A percentile compares a stretch with the other conserved stretches of the same genome.
phyloP scores from a whole-genome alignment of 2,888 invertebrate species.

The Phyllotreta striolata region DNA sequence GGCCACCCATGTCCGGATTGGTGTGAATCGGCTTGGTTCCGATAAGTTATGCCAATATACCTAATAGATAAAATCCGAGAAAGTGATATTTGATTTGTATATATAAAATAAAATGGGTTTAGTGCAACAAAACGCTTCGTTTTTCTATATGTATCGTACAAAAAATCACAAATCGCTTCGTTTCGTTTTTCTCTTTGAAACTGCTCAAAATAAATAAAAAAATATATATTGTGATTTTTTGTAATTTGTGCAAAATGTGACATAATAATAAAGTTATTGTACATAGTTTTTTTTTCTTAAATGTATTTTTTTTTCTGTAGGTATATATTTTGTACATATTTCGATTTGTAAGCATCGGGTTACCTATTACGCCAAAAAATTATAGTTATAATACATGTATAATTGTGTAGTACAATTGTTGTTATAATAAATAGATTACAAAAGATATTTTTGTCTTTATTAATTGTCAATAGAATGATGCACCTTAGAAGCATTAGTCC shows the following conservation, averaged over 20 bases:
- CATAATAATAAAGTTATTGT: conserved; percentile 30
- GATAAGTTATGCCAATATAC: too few species aligned
- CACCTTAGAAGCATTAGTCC: too few species aligned
- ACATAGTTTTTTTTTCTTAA: conserved; percentile 40
- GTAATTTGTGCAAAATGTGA: conserved; percentile 28
- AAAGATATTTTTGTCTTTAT: neutral
- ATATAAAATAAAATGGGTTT: conserved; percentile 2
- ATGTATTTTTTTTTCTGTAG: conserved; percentile 45
- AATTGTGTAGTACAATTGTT: conserved; percentile 60
- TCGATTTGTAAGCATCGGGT: conserved; percentile 50
- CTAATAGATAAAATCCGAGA: conserved; percentile 15
- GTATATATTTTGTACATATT: conserved; percentile 51
- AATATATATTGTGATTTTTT: conserved; percentile 25
- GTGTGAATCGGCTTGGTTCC: conserved; percentile 59
- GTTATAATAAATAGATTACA: conserved; percentile 57
- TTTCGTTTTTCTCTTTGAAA: too few species aligned
- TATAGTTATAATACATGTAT: conserved; percentile 53
- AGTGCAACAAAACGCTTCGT: neutral
- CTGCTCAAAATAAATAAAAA: conserved; percentile 6
- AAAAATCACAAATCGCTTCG: conserved; percentile 11
- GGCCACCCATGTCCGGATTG: conserved; percentile 73
- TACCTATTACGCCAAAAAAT: conserved; percentile 56
- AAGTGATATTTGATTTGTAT: conserved; percentile 1
- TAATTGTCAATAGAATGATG: neutral
- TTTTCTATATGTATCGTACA: neutral